Evolutionary conservation across 2,797 vertebrate species (phyloP), one percentile per base, ranked within the genome.

Genomic region (Poeciliopsis turneri): DNA sequence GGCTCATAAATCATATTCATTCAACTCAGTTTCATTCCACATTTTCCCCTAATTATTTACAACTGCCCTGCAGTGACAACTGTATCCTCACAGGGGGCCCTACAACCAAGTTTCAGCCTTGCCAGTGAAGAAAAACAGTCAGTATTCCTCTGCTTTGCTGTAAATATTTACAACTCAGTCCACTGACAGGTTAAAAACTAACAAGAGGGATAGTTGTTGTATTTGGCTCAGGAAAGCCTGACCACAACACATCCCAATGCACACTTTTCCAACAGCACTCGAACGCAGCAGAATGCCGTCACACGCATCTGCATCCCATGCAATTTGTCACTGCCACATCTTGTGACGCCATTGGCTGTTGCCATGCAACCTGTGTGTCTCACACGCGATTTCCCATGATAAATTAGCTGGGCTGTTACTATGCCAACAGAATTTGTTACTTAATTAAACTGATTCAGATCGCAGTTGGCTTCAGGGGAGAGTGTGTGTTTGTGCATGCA

Each of bases 391-490:
- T 97, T 97, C 96, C 96, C 95, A 95, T 97, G 96, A 97, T 96
- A 96, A 96, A 97, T 98, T 96, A 97, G 96, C 95, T 94, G 89
- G 92, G 91, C 96, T 97, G 97, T 97, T 98, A 96, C 97, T 96
- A 97, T 97, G 97, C 96, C 97, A 97, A 98, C 97, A 96, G 93
- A 96, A 96, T 97, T 97, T 98, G 96, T 97, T 97, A 97, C 96
- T 97, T 98, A 97, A 98, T 98, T 97, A 97, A 97, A 97, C 95
- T 96, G 96, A 97, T 97, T 97, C 95, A 87, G 95, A 96, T 97
- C 95, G 84, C 94, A 97, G 97, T 95, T 96, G 96, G 95, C 95
- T 96, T 90, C 91, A 90, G 87, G 94, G 89, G 57, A 61, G 91
- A 20, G 90, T 76, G 64, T 75, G 41, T 25, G 41, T 64, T 20